Conservation (phyloP, 2,797 vertebrate genomes). For the Carduelis carduelis region DNA sequence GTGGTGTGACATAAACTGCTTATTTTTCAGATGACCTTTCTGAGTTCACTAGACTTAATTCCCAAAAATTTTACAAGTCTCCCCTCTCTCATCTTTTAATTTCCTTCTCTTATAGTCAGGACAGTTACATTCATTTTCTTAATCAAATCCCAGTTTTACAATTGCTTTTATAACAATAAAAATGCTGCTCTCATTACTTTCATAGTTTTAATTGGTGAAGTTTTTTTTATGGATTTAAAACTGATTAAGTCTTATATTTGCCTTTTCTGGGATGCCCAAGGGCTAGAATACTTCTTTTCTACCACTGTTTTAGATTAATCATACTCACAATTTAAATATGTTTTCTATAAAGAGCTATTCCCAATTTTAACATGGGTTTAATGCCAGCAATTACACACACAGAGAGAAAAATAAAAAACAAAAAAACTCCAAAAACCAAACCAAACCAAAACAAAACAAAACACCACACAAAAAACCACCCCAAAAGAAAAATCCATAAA, state of each 20-base stretch:
- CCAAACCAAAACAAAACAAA: background rate
- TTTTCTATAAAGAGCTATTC: background rate
- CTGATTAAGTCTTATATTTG: background rate
- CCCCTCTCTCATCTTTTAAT: background rate
- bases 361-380: background rate
- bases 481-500: background rate
- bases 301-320: background rate
- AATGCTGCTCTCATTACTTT: background rate
- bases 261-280: background rate
- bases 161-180: background rate
- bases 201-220: background rate
- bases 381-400: background rate
- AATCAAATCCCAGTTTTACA: background rate
- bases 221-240: background rate
- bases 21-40: background rate
- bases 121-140: background rate
- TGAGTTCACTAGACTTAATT: background rate
- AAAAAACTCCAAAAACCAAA: background rate
- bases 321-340: background rate
- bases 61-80: background rate
- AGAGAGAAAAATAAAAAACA: fast-evolving
- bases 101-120: background rate
- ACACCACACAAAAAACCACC: background rate
- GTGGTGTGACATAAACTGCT: background rate
- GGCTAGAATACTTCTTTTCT: background rate